Conservation (phyloP, 2,888 invertebrate genomes). For the Laothoe populi region DNA sequence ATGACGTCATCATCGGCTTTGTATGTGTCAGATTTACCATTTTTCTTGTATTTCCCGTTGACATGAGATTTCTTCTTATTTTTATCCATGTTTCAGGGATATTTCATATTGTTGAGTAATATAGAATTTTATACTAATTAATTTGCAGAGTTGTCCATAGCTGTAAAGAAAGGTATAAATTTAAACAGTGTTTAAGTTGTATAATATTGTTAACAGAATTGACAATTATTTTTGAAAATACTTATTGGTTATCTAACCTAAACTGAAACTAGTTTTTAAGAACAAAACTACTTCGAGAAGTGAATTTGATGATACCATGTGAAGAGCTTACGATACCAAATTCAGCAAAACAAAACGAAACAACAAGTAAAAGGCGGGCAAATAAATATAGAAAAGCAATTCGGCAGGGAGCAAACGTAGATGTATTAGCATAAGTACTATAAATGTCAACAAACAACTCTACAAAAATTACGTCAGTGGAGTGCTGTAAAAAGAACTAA, state of each 20-base stretch:
- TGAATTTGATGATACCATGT: neutral
- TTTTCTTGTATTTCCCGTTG: constrained; percentile 80
- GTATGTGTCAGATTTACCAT: constrained; percentile 69
- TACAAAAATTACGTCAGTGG: constrained; percentile 27
- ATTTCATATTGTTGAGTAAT: constrained; percentile 6
- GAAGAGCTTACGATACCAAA: constrained; percentile 22
- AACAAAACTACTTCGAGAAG: neutral
- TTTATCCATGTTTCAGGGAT: constrained; percentile 69
- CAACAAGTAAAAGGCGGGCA: constrained; percentile 31
- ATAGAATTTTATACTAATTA: neutral
- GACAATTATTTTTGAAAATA: no score
- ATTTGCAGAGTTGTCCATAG: neutral
- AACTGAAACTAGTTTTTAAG: neutral
- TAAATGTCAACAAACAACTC: constrained; percentile 29
- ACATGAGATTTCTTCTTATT: constrained; percentile 74
- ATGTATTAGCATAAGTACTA: constrained; percentile 31
- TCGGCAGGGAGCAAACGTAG: constrained; percentile 28
- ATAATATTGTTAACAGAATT: neutral
- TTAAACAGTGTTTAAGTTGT: neutral
- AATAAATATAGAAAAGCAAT: constrained; percentile 30
- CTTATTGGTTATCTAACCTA: neutral
- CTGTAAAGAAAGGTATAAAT: neutral
- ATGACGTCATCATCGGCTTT: constrained; percentile 68
- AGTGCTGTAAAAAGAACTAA: constrained; percentile 26
- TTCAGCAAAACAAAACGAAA: constrained; percentile 29